Base-by-base conservation (phyloP, 2,797 vertebrate species). In the Hyperoplus immaculatus region DNA sequence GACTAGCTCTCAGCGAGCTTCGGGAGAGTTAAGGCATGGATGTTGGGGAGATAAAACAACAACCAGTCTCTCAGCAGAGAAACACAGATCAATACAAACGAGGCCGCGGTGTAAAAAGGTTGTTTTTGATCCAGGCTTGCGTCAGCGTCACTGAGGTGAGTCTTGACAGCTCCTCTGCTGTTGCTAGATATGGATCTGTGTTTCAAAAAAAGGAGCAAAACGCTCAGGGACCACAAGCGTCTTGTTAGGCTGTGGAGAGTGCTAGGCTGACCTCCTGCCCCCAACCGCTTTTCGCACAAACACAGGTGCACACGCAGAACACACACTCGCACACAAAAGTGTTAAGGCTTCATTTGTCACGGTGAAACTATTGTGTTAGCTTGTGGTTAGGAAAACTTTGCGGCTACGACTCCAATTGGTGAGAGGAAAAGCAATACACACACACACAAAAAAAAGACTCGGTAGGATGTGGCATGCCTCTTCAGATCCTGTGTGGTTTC, bases 131-230 rank as follows among this genome's bases (percentile, higher is more conserved):
- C 92, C 90, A 55, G 88, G 87, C 88, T 92, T 93, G 90, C 85
- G 87, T 91, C 88, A 88, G 93, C 85, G 71, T 83, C 81, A 76
- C 90, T 68, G 88, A 93, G 93, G 93, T 95, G 92, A 94, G 87
- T 88, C 91, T 81, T 94, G 91, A 95, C 94, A 92, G 93, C 93
- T 92, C 89, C 86, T 82, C 87, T 90, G 88, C 90, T 89, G 88
- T 88, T 89, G 91, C 87, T 91, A 89, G 92, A 94, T 95, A 94
- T 92, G 89, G 93, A 94, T 95, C 92, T 89, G 86, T 92, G 93
- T 93, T 29, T 92, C 75, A 90, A 91, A 90, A 91, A 91, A 88
- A 90, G 88, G 84, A 90, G 89, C 89, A 92, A 93, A 94, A 93
- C 58, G 88, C 92, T 93, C 89, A 86, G 92, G 92, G 92, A 93